A percentile compares a stretch with the other conserved stretches of the same genome.
These are phyloP conservation scores for Melanostoma scalare DNA, from an alignment of 2,888 invertebrate species.

Conservation along the genomic window DNA sequence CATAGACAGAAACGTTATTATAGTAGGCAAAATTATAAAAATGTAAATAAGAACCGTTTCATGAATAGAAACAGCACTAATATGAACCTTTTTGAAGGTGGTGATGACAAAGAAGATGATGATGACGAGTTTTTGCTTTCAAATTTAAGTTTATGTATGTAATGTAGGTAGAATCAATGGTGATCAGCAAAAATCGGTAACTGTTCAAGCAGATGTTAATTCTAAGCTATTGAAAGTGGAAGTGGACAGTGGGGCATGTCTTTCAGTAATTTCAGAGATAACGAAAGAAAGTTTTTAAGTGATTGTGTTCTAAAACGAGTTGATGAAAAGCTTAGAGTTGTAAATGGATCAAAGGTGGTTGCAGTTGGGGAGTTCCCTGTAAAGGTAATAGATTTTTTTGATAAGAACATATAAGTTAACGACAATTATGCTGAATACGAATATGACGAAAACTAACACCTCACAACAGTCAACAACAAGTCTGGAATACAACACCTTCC, in stretches of 20 bases:
- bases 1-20: background rate
- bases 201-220: conserved; percentile 17
- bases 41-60: background rate
- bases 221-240: conserved; percentile 20
- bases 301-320: too few relatives aligned
- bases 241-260: too few relatives aligned
- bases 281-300: conserved; percentile 3
- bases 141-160: conserved; percentile 51
- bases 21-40: background rate
- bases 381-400: conserved; percentile 8
- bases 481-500: too few relatives aligned
- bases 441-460: too few relatives aligned
- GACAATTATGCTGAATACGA: too few relatives aligned
- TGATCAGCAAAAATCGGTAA: conserved; percentile 5
- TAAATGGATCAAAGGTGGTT: conserved; percentile 17
- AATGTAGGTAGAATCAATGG: conserved; percentile 11
- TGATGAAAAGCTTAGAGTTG: conserved; percentile 14
- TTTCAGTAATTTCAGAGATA: conserved; percentile 9
- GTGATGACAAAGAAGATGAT: background rate
- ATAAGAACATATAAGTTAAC: background rate
- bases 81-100: conserved; percentile 5
- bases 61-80: background rate
- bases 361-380: conserved; percentile 16
- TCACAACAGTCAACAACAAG: too few relatives aligned
- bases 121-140: too few relatives aligned